These are phyloP conservation scores for Lithobates sylvaticus DNA, from an alignment of 2,797 vertebrate genomes.

Conservation along the genomic window DNA sequence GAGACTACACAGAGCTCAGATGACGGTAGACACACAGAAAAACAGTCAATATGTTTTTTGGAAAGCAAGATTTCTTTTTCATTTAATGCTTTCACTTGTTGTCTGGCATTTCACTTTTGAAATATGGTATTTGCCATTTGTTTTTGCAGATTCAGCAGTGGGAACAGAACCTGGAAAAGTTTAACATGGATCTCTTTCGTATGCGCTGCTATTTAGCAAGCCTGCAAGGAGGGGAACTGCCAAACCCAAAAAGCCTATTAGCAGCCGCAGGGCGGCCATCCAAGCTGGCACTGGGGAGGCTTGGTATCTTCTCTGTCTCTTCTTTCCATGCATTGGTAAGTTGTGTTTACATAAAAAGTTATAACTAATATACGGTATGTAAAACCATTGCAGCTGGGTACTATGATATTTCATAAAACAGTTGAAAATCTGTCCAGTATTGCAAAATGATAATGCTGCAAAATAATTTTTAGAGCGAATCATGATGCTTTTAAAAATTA, in stretches of 20 bases:
- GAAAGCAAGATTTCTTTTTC: neutral
- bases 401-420: too few relatives aligned
- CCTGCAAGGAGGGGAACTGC: constrained; percentile 91
- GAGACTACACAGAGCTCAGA: too few relatives aligned
- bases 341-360: neutral
- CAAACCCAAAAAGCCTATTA: constrained; percentile 93
- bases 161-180: constrained; percentile 96
- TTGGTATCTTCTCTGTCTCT: constrained; percentile 92
- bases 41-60: too few relatives aligned
- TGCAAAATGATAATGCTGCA: too few relatives aligned
- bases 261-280: constrained; percentile 91
- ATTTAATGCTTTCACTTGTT: neutral
- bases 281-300: constrained; percentile 85
- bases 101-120: neutral
- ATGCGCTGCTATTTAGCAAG: constrained; percentile 94
- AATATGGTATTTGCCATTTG: constrained; percentile 34
- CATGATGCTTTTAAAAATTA: too few relatives aligned
- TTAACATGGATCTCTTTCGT: constrained; percentile 93
- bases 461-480: too few relatives aligned
- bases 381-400: too few relatives aligned
- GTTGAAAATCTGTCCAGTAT: too few relatives aligned
- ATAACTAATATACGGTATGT: neutral
- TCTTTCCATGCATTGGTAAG: constrained; percentile 95
- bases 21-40: too few relatives aligned
- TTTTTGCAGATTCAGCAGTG: constrained; percentile 90